Conservation (phyloP, 2,113 vertebrate genomes). For the Platanista minor region DNA sequence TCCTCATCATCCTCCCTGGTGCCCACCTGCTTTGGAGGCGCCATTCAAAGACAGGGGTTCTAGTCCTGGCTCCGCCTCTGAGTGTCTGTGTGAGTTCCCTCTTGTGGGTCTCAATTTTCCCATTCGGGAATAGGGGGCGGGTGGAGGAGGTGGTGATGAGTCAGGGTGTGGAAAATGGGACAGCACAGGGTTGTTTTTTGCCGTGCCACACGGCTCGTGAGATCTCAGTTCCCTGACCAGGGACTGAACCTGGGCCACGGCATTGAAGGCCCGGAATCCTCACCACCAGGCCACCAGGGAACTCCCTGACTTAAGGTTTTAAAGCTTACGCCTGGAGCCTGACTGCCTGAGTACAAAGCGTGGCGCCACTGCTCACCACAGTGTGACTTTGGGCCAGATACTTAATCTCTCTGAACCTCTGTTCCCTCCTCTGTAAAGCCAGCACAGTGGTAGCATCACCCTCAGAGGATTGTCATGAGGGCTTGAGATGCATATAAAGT, state of each 20-base stretch:
- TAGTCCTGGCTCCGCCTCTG: not conserved
- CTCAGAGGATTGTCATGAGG: not conserved
- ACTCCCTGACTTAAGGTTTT: not conserved
- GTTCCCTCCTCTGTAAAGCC: not conserved
- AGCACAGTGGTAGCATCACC: not conserved
- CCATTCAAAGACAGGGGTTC: not conserved
- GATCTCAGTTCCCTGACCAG: not conserved
- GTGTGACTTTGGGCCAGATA: not conserved
- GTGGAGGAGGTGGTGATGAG: not conserved
- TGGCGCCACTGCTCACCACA: fast-evolving
- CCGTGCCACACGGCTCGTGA: not conserved
- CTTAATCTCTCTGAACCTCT: not conserved
- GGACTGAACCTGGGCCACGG: not conserved
- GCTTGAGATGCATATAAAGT: not conserved
- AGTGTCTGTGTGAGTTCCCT: not conserved
- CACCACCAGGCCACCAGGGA: not conserved
- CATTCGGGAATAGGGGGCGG: not conserved
- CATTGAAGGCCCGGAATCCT: not conserved
- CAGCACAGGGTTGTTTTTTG: not conserved
- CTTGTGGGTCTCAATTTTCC: not conserved
- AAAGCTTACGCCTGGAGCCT: not conserved
- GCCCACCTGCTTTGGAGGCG: not conserved
- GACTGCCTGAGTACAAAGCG: not conserved
- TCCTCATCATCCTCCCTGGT: not conserved
- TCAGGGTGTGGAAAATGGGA: not conserved